Percentiles rank a stretch among this genome's conserved stretches.
Evolutionary conservation across 2,113 vertebrate species (phyloP).

Genomic region (Trochalopteron elliotii): DNA sequence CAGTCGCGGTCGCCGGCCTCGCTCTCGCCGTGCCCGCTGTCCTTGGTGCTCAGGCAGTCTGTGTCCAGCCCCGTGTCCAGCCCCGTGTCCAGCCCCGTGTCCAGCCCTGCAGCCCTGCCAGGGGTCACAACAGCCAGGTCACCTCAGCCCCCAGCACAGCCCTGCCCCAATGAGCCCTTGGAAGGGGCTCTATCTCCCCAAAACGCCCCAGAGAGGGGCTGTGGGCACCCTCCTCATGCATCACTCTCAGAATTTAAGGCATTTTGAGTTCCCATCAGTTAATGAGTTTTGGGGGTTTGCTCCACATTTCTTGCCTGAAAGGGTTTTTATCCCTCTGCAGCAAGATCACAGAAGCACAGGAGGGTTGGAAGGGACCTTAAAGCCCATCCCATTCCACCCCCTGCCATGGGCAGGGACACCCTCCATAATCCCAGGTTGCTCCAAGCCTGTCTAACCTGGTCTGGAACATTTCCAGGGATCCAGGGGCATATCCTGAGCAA

Average conservation of each 20-base stretch:
- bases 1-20: constrained; percentile 85
- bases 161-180: accelerated
- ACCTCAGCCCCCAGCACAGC: not conserved
- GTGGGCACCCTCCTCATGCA: not conserved
- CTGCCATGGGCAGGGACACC: not conserved
- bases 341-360: not conserved
- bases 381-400: not conserved
- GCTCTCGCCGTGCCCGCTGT: constrained; percentile 84
- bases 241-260: accelerated
- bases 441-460: accelerated
- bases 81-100: constrained; percentile 8
- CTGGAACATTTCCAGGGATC: not conserved
- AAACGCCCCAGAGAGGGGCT: not conserved
- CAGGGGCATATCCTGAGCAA: not conserved
- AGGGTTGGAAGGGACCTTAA: not conserved
- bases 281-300: not conserved
- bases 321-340: not conserved
- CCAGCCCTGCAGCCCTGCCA: constrained; percentile 78
- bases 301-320: not conserved
- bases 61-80: constrained; percentile 67
- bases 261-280: not conserved
- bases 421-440: not conserved
- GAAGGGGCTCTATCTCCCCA: not conserved
- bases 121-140: not conserved
- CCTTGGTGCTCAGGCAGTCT: constrained; percentile 85